These are phyloP conservation scores for Mythimna impura DNA, from an alignment of 2,888 invertebrate species.

Conservation along the genomic window DNA sequence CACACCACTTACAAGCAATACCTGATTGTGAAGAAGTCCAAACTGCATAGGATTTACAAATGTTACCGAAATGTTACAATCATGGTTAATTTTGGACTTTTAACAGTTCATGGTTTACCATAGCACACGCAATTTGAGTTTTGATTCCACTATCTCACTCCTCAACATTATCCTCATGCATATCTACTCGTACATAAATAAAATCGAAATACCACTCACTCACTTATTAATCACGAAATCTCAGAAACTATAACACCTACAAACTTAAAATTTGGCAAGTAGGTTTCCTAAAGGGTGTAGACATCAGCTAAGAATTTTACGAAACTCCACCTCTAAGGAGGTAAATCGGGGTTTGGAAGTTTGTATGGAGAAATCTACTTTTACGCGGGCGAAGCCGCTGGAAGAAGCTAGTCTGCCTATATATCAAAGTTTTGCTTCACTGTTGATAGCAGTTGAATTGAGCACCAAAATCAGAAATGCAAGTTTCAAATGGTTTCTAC, in stretches of 20 bases:
- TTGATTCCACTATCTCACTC: neutral
- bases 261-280: too few species aligned
- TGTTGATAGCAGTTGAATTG: conserved; percentile 1
- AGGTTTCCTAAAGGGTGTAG: too few species aligned
- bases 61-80: neutral
- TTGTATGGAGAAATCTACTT: too few species aligned
- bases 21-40: neutral
- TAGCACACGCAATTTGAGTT: neutral
- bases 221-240: too few species aligned
- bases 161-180: neutral
- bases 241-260: too few species aligned
- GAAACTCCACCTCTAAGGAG: too few species aligned
- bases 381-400: too few species aligned
- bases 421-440: conserved; percentile 14
- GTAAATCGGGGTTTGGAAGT: too few species aligned
- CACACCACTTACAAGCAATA: neutral
- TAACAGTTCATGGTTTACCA: neutral
- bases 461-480: conserved; percentile 8
- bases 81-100: neutral
- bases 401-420: too few species aligned
- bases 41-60: neutral
- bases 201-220: too few species aligned
- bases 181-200: too few species aligned
- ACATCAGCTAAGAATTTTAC: too few species aligned
- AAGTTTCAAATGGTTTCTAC: conserved; percentile 5